Evolutionary conservation across 2,888 invertebrate genomes (phyloP).

Genomic region (Eurytoma adleriae): DNA sequence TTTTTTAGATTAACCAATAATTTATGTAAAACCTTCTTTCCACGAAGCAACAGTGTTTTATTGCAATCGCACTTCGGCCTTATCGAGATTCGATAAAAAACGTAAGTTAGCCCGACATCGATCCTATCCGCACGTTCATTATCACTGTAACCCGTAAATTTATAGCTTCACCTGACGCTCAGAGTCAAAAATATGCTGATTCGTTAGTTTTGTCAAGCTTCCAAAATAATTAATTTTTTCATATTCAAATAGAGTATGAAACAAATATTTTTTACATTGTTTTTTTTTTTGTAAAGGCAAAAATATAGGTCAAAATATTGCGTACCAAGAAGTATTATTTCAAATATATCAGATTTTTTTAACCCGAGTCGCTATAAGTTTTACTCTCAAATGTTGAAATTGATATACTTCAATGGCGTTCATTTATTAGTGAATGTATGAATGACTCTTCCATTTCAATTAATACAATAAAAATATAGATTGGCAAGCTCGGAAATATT

Average conservation of each 20-base stretch:
- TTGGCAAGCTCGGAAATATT: slow-evolving; percentile 7
- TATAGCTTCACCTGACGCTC: slow-evolving; percentile 18
- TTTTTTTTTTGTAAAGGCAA: too few relatives aligned
- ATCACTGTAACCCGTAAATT: slow-evolving; percentile 54
- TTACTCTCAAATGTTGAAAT: too few relatives aligned
- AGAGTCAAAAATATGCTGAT: slow-evolving; percentile 46
- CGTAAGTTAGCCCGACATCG: slow-evolving; percentile 55
- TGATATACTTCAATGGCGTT: too few relatives aligned
- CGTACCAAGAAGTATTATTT: too few relatives aligned
- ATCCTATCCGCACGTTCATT: slow-evolving; percentile 53
- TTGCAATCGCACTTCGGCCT: slow-evolving; percentile 39
- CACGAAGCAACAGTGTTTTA: slow-evolving; percentile 52
- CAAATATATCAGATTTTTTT: too few relatives aligned
- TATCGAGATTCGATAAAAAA: slow-evolving; percentile 57
- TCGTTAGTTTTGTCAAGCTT: neutral
- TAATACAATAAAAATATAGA: slow-evolving; percentile 2
- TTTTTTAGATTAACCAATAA: slow-evolving; percentile 50
- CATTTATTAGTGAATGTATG: too few relatives aligned
- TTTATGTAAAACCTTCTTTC: slow-evolving; percentile 57
- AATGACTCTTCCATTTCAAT: too few relatives aligned
- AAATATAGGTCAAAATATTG: too few relatives aligned
- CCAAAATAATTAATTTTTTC: too few relatives aligned
- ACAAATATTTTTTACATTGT: too few relatives aligned
- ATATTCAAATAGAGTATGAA: too few relatives aligned
- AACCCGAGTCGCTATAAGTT: too few relatives aligned